Evolutionary conservation across 2,797 vertebrate genomes (phyloP).

Genomic region (Oophaga sylvatica): DNA sequence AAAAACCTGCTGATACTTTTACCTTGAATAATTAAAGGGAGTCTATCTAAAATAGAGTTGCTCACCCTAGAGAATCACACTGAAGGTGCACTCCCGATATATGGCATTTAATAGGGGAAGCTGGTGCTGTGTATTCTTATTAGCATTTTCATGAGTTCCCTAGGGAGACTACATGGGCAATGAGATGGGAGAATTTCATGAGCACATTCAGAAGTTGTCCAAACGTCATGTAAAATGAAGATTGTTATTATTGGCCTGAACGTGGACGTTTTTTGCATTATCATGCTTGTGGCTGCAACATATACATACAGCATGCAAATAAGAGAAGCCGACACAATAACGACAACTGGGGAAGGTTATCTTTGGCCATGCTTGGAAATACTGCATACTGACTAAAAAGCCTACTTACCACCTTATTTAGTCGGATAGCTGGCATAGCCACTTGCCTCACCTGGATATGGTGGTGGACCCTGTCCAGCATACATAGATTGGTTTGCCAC

Average conservation of each 20-base stretch:
- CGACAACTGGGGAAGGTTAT: background rate
- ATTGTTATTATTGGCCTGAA: background rate
- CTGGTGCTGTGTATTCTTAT: too few relatives aligned
- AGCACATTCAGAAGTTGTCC: too few relatives aligned
- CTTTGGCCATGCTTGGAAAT: background rate
- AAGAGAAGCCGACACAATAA: background rate
- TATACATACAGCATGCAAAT: background rate
- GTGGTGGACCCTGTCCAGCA: constrained; percentile 70
- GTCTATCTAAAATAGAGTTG: too few relatives aligned
- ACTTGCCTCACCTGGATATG: constrained; percentile 70
- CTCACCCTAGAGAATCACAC: too few relatives aligned
- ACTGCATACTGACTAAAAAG: background rate
- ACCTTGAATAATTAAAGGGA: too few relatives aligned
- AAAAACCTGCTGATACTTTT: too few relatives aligned
- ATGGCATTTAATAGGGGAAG: too few relatives aligned
- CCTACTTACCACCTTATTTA: constrained; percentile 76
- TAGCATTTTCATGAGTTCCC: too few relatives aligned
- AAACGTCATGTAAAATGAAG: background rate
- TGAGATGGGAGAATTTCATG: too few relatives aligned
- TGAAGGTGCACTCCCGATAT: too few relatives aligned
- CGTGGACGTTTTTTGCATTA: background rate
- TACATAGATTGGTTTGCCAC: constrained; percentile 69
- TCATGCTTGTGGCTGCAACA: background rate
- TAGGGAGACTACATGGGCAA: too few relatives aligned
- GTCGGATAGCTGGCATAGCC: constrained; percentile 58